Base-by-base conservation (phyloP, 2,888 invertebrate species). In the Pyrrhosoma nymphula region DNA sequence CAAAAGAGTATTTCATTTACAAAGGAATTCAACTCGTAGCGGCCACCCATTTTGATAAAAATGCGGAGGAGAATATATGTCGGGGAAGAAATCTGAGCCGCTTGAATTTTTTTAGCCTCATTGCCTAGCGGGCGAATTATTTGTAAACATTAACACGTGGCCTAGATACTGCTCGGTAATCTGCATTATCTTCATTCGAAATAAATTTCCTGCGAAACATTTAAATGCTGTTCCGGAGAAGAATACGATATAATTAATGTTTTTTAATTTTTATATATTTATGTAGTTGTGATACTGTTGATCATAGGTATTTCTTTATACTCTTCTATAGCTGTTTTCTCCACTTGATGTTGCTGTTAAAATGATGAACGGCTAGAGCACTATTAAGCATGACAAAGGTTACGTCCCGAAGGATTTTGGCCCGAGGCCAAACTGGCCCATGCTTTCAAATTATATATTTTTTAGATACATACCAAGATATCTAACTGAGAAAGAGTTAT, bases 11-110 rank as follows among this genome's bases (percentile, higher is more conserved):
- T 93, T n/a, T 75, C 47, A 47, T 93, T 47, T 47, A n/a, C 47
- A 89, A 89, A 89, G 89, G n/a, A 3, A 93, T 93, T 20, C 47
- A 75, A 69, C 69, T 63, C 93, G 82, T 82, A 82, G 55, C 26
- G 75, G 35, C 23, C 63, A 47, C 35, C 39, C 69, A 93, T 93
- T 93, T 69, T 47, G 55, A 93, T 69, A 47, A 93, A 47, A 93
- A 60, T 47, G n/a, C 18, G 47, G 10, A 26, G 47, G 16, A 75
- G 16, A 10, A 93, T 75, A 47, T 47, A 47, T 23, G 26, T 4
- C 30, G 30, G 91, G 35, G 35, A 60, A 91, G 93, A 93, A 69
- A 93, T 93, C 69, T 69, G 47, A 69, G 69, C 93, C 14, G 93
- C 69, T 69, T 63, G 2, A 63, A 26, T 16, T 26, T 60, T 55